phyloP scores from a whole-genome alignment of 2,797 vertebrate species.

The Hyperoplus immaculatus region DNA sequence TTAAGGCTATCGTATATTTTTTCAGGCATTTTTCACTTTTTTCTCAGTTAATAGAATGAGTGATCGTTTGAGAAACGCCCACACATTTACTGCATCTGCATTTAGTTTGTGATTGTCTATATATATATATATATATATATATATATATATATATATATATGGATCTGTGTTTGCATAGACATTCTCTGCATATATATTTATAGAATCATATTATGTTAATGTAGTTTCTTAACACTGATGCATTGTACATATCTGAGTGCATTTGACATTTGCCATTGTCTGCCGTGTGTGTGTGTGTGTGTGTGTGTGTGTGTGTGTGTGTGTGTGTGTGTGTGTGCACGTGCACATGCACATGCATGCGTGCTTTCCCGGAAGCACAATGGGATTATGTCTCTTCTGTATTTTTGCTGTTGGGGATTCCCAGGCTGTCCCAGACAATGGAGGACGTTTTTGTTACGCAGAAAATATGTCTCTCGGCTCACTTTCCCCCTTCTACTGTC shows the following conservation, averaged over 20 bases:
- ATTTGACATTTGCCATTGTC: constrained; percentile 26
- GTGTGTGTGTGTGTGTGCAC: background rate
- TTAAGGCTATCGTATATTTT: background rate
- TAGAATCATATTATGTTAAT: constrained; percentile 49
- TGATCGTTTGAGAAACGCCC: background rate
- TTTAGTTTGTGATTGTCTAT: background rate
- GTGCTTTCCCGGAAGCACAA: constrained; percentile 7
- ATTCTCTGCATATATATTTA: constrained; percentile 43
- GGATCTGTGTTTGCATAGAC: constrained; percentile 46
- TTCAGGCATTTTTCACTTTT: background rate
- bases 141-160: constrained; percentile 43
- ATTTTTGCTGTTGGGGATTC: constrained; percentile 66
- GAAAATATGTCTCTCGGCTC: constrained; percentile 47
- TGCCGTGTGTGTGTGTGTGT: constrained; percentile 17
- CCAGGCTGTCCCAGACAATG: constrained; percentile 64
- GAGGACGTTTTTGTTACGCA: constrained; percentile 59
- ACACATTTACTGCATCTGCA: constrained; percentile 3
- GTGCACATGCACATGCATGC: background rate
- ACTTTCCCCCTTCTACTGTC: constrained; percentile 42
- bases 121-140: constrained; percentile 25
- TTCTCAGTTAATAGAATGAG: background rate
- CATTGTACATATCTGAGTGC: constrained; percentile 33
- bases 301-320: constrained; percentile 6
- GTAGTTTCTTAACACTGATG: constrained; percentile 27
- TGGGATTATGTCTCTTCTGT: constrained; percentile 63